Percentiles rank a stretch among this genome's conserved stretches.
Evolutionary conservation across 2,888 invertebrate genomes (phyloP).

Genomic region (Lamellibrachia satsuma): DNA sequence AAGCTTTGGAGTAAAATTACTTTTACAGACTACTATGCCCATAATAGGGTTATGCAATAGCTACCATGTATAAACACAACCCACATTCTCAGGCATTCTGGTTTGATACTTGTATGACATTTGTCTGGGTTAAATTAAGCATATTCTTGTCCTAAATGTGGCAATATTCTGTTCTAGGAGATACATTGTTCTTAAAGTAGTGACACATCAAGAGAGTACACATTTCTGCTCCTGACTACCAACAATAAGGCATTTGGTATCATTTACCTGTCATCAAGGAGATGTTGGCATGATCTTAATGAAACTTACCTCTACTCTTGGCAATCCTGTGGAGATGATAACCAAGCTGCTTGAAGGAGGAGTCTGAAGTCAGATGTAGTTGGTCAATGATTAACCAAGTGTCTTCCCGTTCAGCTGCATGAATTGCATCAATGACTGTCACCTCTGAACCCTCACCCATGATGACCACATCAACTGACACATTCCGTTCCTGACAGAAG

Average conservation of each 20-base stretch:
- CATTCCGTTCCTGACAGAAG: neutral
- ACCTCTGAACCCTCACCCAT: slow-evolving; percentile 54
- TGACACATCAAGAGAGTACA: neutral
- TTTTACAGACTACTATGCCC: too few species aligned
- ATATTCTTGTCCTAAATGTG: too few species aligned
- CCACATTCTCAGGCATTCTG: too few species aligned
- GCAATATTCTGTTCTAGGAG: neutral
- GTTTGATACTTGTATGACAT: too few species aligned
- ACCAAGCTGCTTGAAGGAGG: slow-evolving; percentile 51
- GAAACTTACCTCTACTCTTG: slow-evolving; percentile 46
- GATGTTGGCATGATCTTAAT: neutral
- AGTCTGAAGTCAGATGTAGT: slow-evolving; percentile 54
- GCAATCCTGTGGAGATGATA: slow-evolving; percentile 51
- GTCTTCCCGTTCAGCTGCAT: slow-evolving; percentile 57
- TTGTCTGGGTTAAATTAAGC: too few species aligned
- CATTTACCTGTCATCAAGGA: neutral
- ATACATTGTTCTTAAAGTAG: neutral
- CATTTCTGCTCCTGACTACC: neutral
- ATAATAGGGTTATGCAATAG: too few species aligned
- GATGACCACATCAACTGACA: slow-evolving; percentile 45
- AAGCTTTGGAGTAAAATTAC: too few species aligned
- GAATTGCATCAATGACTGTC: slow-evolving; percentile 52
- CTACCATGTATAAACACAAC: too few species aligned
- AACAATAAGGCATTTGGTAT: neutral
- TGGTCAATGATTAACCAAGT: slow-evolving; percentile 61